A percentile compares a stretch with the other conserved stretches of the same genome.
phyloP scores from a whole-genome alignment of 1,140 invertebrate genomes.

The Drosophila subpulchrella region DNA sequence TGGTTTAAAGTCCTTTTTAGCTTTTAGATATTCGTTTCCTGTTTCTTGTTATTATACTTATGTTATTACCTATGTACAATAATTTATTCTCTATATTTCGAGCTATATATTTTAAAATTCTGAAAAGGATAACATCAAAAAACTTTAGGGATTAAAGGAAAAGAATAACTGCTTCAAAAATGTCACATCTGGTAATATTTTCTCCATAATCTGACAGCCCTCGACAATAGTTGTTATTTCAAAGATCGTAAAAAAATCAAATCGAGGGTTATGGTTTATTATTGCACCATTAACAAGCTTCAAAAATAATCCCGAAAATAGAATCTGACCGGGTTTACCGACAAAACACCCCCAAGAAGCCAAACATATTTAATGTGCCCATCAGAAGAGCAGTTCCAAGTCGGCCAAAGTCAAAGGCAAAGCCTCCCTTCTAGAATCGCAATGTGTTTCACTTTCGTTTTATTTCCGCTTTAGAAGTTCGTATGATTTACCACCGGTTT shows the following conservation, averaged over 20 bases:
- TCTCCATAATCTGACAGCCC: background rate
- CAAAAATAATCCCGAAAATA: background rate
- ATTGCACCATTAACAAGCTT: background rate
- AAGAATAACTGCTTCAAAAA: background rate
- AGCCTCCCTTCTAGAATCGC: constrained; percentile 34
- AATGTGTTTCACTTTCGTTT: constrained; percentile 57
- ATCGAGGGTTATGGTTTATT: background rate
- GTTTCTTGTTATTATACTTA: too few species aligned
- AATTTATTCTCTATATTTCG: too few species aligned
- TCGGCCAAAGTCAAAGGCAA: constrained; percentile 17
- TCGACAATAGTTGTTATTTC: background rate
- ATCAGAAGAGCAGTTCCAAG: constrained; percentile 20
- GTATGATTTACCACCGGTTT: constrained; percentile 41
- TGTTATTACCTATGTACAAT: too few species aligned
- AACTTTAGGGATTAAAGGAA: too few species aligned
- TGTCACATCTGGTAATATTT: constrained; percentile 1
- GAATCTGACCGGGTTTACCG: background rate
- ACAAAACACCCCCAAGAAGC: constrained; percentile 4
- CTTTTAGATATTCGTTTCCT: too few species aligned
- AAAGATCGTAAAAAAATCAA: background rate
- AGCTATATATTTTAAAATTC: too few species aligned
- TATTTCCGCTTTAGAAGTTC: constrained; percentile 54
- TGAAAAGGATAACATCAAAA: too few species aligned
- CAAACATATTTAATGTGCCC: constrained; percentile 3
- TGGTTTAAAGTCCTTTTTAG: too few species aligned